Percentiles rank a stretch among this genome's conserved stretches.
Conservation (phyloP, 2,113 vertebrate genomes). For the Silurus glanis region DNA sequence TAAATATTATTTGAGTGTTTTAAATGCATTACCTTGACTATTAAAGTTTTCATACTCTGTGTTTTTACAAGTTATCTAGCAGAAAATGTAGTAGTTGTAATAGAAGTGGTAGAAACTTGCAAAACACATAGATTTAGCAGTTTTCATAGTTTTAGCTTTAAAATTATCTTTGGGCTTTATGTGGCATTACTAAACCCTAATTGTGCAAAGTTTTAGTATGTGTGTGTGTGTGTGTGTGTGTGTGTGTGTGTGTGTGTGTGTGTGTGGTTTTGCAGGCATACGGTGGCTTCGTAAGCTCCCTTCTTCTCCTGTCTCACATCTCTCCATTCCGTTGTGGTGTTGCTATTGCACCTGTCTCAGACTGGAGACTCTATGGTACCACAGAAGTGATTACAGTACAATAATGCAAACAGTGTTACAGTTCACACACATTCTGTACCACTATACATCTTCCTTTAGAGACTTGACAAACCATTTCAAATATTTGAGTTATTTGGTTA, state of each 20-base stretch:
- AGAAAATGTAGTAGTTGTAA: not conserved
- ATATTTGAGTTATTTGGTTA: slow-evolving; percentile 16
- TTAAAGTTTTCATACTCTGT: not conserved
- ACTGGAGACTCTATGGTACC: slow-evolving; percentile 73
- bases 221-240: not conserved
- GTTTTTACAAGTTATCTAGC: not conserved
- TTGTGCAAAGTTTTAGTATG: not conserved
- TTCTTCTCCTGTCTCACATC: slow-evolving; percentile 66
- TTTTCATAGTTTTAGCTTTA: not conserved
- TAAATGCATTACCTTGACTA: not conserved
- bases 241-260: not conserved
- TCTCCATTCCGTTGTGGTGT: slow-evolving; percentile 67
- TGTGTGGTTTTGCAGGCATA: slow-evolving; percentile 64
- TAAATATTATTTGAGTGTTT: not conserved
- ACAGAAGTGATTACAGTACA: slow-evolving; percentile 30
- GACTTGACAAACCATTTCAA: not conserved
- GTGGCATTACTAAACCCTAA: not conserved
- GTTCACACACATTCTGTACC: not conserved
- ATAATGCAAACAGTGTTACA: not conserved
- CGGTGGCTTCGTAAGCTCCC: slow-evolving; percentile 69
- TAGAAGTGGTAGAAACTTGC: not conserved
- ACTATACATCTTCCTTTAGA: not conserved
- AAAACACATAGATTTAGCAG: not conserved
- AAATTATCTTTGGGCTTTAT: not conserved
- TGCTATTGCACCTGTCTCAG: slow-evolving; percentile 67